Evolutionary conservation across 2,888 invertebrate species (phyloP).

Genomic region (Cryptops parisi): DNA sequence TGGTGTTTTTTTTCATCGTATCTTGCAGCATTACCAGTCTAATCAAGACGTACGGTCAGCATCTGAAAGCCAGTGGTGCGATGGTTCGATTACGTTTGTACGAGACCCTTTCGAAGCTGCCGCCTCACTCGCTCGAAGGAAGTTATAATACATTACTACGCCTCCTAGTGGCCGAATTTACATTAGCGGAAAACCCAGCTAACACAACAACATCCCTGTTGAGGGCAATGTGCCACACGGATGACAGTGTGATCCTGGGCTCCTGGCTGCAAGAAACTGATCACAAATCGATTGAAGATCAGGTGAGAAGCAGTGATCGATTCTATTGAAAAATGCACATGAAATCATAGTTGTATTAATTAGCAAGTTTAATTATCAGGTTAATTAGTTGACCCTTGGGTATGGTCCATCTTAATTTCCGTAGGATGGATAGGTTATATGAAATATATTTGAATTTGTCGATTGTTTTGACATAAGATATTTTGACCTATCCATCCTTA

Average conservation of each 20-base stretch:
- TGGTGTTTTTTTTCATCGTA: too few relatives aligned
- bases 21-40: conserved; percentile 59
- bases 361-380: too few relatives aligned
- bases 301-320: too few relatives aligned
- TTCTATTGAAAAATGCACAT: too few relatives aligned
- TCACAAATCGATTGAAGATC: conserved; percentile 91
- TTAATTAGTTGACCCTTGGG: too few relatives aligned
- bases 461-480: background rate
- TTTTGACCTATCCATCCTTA: too few relatives aligned
- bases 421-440: too few relatives aligned
- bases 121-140: conserved; percentile 49
- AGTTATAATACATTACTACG: conserved; percentile 75
- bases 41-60: conserved; percentile 74
- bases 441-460: background rate
- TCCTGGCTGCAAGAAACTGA: conserved; percentile 94
- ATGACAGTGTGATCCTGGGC: conserved; percentile 80
- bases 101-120: conserved; percentile 63
- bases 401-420: too few relatives aligned
- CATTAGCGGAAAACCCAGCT: conserved; percentile 81
- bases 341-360: too few relatives aligned
- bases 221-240: conserved; percentile 66
- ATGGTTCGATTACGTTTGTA: conserved; percentile 85
- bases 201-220: conserved; percentile 76
- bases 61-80: conserved; percentile 85
- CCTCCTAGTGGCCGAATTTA: conserved; percentile 86